Evolutionary conservation across 1,140 invertebrate species (phyloP), one percentile per base, ranked within the genome.

Genomic region (Cotesia chilonis): DNA sequence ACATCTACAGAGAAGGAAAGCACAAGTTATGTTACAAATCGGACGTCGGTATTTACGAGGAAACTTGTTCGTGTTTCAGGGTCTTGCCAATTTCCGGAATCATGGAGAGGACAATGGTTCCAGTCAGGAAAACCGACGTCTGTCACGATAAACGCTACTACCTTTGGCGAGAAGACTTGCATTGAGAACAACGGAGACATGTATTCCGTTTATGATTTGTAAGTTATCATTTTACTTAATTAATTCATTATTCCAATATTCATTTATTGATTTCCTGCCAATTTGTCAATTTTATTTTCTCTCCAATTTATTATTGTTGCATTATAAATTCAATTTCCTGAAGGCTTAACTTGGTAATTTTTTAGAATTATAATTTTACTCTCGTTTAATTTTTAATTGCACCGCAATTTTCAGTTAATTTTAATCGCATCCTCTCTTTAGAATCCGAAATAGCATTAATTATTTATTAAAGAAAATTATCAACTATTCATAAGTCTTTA

Each of bases 21-120:
- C 28, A 37, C 38, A 20, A 55, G 52, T 38, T 17, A 41, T 64
- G 55, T 67, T 59, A 52, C 41, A 38, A 36, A 72, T 72, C 64
- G 70, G 47, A 64, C 63, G 54, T 55, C 65, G 38, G 63, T 76
- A 76, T 74, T 76, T 74, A 76, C 61, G 70, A 72, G 70, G 5
- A 74, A 76, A 74, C 69, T 75, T 76, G 72, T 65, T 79, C 63
- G 61, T 75, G 63, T 84, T 80, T 28, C 76, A 87, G 85, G 77
- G 51, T 67, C 78, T 36, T 90, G 89, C 74, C 81, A 86, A 61
- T 88, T 90, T 76, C 89, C 88, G 72, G 78, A 74, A 41, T 78
- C 76, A 61, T 90, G 89, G 89, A 74, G 81, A 36, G 89, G 89
- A 36, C 81, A 84, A 71, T 90, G 89, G 88, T 89, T 88, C 79